These are phyloP conservation scores for Leistus spinibarbis DNA, from an alignment of 2,888 invertebrate species.

Conservation along the genomic window DNA sequence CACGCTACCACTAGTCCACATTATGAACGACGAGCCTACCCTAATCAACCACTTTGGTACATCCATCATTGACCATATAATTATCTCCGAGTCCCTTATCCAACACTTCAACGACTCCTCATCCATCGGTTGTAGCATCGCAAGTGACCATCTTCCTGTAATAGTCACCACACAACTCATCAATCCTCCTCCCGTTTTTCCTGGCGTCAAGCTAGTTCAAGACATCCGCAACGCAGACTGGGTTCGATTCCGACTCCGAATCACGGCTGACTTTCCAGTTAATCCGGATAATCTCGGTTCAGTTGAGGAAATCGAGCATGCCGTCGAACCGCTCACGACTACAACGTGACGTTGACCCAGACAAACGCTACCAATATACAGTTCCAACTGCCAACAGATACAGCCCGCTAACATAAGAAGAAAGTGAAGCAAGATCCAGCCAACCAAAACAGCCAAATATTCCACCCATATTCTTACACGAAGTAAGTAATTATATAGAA, in stretches of 20 bases:
- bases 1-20: not conserved
- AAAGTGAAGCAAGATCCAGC: too few relatives aligned
- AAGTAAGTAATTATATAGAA: not conserved
- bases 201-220: not conserved
- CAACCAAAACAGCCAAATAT: not conserved
- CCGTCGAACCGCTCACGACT: too few relatives aligned
- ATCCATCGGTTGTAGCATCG: not conserved
- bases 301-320: too few relatives aligned
- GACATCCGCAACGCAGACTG: not conserved
- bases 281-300: too few relatives aligned
- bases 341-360: too few relatives aligned
- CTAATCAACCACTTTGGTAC: not conserved
- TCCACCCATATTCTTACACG: conserved; percentile 5
- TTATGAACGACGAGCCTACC: not conserved
- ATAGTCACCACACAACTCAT: not conserved
- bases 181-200: not conserved
- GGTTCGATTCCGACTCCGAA: too few relatives aligned
- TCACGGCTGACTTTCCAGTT: too few relatives aligned
- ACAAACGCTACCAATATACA: too few relatives aligned
- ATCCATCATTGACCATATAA: not conserved
- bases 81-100: not conserved
- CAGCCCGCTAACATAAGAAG: too few relatives aligned
- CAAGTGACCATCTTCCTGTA: not conserved
- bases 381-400: too few relatives aligned
- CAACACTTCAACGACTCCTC: not conserved